phyloP scores from a whole-genome alignment of 2,797 vertebrate genomes.

The Falco concolor region DNA sequence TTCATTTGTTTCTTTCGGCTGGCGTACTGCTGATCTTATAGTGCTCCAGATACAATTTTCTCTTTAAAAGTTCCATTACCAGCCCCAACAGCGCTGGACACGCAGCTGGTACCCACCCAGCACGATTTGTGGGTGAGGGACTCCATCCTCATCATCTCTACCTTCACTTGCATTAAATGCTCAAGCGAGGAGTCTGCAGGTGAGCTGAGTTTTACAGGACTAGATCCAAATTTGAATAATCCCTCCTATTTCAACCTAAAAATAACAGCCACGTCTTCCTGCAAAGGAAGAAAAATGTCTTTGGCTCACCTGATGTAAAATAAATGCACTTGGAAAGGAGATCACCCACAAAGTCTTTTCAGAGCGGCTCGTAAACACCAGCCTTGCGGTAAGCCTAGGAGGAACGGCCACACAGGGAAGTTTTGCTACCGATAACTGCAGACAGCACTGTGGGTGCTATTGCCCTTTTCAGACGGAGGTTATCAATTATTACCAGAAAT shows the following conservation, averaged over 20 bases:
- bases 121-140: fast-evolving
- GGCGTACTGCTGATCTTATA: background rate
- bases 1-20: background rate
- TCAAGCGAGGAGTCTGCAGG: background rate
- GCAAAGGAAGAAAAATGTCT: background rate
- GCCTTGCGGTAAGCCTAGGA: background rate
- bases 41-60: background rate
- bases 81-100: background rate
- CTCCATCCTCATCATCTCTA: background rate
- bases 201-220: background rate
- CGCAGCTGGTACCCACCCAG: background rate
- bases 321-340: background rate
- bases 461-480: background rate
- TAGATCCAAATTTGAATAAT: background rate
- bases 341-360: background rate
- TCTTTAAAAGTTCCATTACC: background rate
- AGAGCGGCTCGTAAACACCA: background rate
- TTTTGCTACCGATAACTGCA: background rate
- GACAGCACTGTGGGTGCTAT: background rate
- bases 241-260: background rate
- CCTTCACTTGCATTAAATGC: background rate
- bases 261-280: background rate
- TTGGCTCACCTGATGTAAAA: background rate
- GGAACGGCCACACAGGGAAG: background rate
- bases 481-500: background rate